phyloP scores from a whole-genome alignment of 2,113 vertebrate genomes.

The Brachirus orientalis region DNA sequence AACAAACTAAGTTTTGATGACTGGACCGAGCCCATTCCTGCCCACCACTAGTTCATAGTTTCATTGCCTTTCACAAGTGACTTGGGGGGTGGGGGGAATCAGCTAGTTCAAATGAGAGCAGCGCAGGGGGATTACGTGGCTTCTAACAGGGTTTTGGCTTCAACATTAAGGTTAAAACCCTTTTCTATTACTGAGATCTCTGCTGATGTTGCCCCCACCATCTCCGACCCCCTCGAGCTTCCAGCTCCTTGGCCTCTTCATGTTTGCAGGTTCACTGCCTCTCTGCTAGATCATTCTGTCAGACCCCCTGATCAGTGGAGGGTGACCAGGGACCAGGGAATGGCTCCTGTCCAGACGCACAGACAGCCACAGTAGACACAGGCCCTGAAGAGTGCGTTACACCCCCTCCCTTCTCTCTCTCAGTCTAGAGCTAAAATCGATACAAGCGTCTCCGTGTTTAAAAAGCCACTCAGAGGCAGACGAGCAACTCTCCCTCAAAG shows the following conservation, averaged over 20 bases:
- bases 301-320: constrained; percentile 78
- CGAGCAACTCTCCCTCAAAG: constrained; percentile 78
- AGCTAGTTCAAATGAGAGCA: constrained; percentile 76
- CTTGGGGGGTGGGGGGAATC: constrained; percentile 17
- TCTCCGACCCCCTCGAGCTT: constrained; percentile 66
- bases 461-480: constrained; percentile 83
- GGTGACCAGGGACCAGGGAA: constrained; percentile 76
- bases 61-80: constrained; percentile 45
- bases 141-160: constrained; percentile 85
- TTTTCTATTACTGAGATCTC: constrained; percentile 84
- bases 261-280: constrained; percentile 85
- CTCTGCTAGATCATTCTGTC: constrained; percentile 80
- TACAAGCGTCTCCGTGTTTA: constrained; percentile 80
- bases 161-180: constrained; percentile 87
- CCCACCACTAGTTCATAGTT: background rate
- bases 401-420: background rate
- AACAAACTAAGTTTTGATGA: background rate
- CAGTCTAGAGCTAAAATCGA: constrained; percentile 80
- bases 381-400: constrained; percentile 14
- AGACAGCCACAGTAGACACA: constrained; percentile 54
- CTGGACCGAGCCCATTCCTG: background rate
- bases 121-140: constrained; percentile 79
- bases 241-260: constrained; percentile 73
- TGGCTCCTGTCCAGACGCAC: constrained; percentile 69
- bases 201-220: constrained; percentile 74